phyloP scores from a whole-genome alignment of 2,797 vertebrate genomes.

The Scleropages formosus region DNA sequence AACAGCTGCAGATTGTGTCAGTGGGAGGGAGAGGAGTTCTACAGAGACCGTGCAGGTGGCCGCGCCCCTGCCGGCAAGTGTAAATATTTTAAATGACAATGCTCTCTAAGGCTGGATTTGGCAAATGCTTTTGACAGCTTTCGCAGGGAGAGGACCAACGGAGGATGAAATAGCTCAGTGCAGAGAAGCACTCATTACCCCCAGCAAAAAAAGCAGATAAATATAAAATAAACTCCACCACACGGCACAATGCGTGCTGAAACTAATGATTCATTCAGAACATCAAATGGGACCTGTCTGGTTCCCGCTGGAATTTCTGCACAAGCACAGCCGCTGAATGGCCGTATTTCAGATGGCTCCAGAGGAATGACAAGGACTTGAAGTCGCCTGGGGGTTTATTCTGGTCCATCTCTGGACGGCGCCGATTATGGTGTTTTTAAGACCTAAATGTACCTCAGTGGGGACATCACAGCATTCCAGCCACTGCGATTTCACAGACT shows the following conservation, averaged over 20 bases:
- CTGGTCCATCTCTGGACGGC: constrained; percentile 17
- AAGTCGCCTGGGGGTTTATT: constrained; percentile 14
- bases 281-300: constrained; percentile 10
- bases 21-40: constrained; percentile 39
- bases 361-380: neutral
- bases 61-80: constrained; percentile 19
- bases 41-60: constrained; percentile 9
- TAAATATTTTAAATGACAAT: constrained; percentile 36
- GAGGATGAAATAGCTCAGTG: constrained; percentile 17
- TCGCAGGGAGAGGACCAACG: constrained; percentile 19
- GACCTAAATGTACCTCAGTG: constrained; percentile 22
- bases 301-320: neutral
- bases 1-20: constrained; percentile 47
- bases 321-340: constrained; percentile 13
- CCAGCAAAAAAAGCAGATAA: neutral
- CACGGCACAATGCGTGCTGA: neutral
- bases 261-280: constrained; percentile 20
- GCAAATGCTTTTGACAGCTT: constrained; percentile 38
- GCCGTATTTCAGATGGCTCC: neutral
- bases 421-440: constrained; percentile 20
- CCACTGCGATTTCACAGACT: constrained; percentile 31
- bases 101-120: constrained; percentile 41
- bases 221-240: constrained; percentile 17
- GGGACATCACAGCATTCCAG: constrained; percentile 21
- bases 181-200: neutral